These are phyloP conservation scores for Phylloscopus whistleri DNA, from an alignment of 2,113 vertebrate species.

Conservation along the genomic window DNA sequence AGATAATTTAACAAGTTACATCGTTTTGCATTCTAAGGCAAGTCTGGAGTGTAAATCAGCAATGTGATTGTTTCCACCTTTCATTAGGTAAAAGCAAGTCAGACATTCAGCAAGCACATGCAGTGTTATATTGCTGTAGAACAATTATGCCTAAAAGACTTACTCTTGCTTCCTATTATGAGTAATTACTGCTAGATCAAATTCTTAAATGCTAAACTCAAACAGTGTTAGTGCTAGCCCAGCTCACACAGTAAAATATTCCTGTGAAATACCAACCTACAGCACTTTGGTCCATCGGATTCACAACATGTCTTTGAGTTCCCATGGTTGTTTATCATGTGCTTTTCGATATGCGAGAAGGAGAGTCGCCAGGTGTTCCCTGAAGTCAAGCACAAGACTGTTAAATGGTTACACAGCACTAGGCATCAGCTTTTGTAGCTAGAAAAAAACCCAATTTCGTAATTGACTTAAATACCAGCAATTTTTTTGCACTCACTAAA, in stretches of 20 bases:
- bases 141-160: background rate
- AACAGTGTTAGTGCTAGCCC: background rate
- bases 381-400: constrained; percentile 40
- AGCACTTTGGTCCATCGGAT: constrained; percentile 68
- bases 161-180: background rate
- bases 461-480: background rate
- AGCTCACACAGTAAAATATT: background rate
- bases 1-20: background rate
- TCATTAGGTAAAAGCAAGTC: background rate
- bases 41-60: background rate
- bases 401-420: background rate
- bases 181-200: background rate
- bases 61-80: background rate
- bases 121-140: background rate
- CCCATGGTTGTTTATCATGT: constrained; percentile 77
- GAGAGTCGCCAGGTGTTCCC: constrained; percentile 84
- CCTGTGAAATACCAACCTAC: constrained; percentile 71
- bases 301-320: constrained; percentile 82
- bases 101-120: accelerated
- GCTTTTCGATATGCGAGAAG: constrained; percentile 85
- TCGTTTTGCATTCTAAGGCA: background rate
- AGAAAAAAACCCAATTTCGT: background rate
- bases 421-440: background rate
- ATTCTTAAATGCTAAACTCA: background rate
- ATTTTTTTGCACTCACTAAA: background rate